Evolutionary conservation across 2,797 vertebrate genomes (phyloP).

Genomic region (Columba guinea): DNA sequence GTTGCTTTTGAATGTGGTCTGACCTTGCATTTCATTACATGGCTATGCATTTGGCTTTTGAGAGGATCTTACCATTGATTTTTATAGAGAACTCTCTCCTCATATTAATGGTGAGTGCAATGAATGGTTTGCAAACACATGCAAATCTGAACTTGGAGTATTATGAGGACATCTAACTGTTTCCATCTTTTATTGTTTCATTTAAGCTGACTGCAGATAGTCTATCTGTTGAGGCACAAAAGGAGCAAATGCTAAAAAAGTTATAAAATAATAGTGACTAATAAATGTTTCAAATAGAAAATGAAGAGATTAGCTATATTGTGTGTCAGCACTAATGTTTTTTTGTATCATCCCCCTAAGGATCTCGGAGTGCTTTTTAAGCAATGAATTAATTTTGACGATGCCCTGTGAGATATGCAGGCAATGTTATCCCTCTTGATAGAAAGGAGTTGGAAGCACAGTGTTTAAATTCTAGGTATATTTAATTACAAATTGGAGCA

Average conservation of each 20-base stretch:
- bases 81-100: background rate
- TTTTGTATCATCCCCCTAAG: slow-evolving; percentile 50
- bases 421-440: background rate
- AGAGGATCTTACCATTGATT: background rate
- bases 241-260: slow-evolving; percentile 3
- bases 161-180: background rate
- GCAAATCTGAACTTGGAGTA: background rate
- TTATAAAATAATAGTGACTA: background rate
- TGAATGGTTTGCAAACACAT: background rate
- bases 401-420: slow-evolving; percentile 33
- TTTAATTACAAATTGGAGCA: slow-evolving; percentile 11
- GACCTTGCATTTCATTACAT: background rate
- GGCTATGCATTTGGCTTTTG: background rate
- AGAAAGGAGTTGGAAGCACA: background rate
- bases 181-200: background rate
- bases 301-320: background rate
- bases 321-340: slow-evolving; percentile 38
- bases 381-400: slow-evolving; percentile 60
- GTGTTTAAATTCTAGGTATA: slow-evolving; percentile 10
- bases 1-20: background rate
- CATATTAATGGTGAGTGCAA: background rate
- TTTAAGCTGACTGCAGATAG: background rate
- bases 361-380: slow-evolving; percentile 55
- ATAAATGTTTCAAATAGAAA: slow-evolving; percentile 30
- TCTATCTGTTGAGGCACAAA: background rate